phyloP scores from a whole-genome alignment of 2,113 vertebrate genomes.

The Athene noctua region DNA sequence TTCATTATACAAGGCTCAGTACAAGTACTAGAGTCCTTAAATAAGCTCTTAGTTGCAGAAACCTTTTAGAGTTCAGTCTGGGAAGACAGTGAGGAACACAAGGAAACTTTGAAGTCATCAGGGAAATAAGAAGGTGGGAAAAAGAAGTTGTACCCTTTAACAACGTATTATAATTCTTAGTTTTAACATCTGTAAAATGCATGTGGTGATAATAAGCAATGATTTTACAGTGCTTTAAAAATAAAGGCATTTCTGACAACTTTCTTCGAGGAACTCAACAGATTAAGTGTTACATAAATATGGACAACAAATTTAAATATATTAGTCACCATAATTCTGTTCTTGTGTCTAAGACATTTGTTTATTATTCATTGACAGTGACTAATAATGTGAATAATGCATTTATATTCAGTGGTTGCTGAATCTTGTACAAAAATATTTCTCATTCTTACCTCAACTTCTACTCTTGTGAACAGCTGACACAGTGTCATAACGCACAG shows the following conservation, averaged over 20 bases:
- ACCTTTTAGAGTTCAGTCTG: background rate
- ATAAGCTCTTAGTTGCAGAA: background rate
- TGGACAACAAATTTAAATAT: background rate
- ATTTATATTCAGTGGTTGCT: background rate
- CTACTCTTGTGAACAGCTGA: constrained; percentile 89
- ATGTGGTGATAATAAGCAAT: background rate
- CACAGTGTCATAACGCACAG: constrained; percentile 85
- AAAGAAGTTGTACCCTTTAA: background rate
- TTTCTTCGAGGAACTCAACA: background rate
- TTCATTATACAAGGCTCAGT: background rate
- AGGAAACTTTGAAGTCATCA: background rate
- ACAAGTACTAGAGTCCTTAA: background rate
- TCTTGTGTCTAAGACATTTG: background rate
- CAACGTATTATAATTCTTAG: background rate
- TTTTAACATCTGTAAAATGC: background rate
- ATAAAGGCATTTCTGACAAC: background rate
- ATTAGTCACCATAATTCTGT: background rate
- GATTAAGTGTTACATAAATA: background rate
- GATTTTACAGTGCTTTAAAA: background rate
- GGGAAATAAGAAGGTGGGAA: background rate
- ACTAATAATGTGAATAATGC: background rate
- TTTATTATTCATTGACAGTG: background rate
- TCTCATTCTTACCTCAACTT: constrained; percentile 87
- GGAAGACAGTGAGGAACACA: background rate
- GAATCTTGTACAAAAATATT: background rate